These are phyloP conservation scores for Agriotes lineatus DNA, from an alignment of 2,888 invertebrate species.

Conservation along the genomic window DNA sequence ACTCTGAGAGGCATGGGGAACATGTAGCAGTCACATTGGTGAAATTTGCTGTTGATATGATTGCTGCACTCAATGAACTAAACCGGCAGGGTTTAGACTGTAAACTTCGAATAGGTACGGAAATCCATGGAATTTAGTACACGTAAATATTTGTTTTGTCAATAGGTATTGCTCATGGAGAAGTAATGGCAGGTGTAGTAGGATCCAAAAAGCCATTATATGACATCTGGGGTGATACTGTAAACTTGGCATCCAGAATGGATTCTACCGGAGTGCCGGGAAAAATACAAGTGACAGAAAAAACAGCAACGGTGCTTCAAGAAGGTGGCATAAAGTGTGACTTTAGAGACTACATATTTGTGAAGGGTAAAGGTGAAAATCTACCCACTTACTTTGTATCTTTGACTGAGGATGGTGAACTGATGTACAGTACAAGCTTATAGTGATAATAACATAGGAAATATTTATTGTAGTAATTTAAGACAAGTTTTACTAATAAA, in stretches of 20 bases:
- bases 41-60: conserved; percentile 81
- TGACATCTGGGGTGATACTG: conserved; percentile 97
- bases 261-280: conserved; percentile 89
- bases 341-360: conserved; percentile 77
- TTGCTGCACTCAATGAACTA: conserved; percentile 73
- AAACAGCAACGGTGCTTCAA: conserved; percentile 77
- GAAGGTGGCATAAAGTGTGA: conserved; percentile 78
- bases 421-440: conserved; percentile 13
- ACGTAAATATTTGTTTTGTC: too few relatives aligned
- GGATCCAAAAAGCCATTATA: conserved; percentile 94
- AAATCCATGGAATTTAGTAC: too few relatives aligned
- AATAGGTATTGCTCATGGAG: conserved; percentile 84
- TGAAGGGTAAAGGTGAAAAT: conserved; percentile 77
- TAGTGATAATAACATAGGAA: background rate
- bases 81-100: conserved; percentile 73
- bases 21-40: conserved; percentile 72
- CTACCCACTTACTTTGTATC: conserved; percentile 82
- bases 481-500: too few relatives aligned
- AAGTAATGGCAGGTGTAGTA: conserved; percentile 94
- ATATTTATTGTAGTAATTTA: background rate
- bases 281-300: conserved; percentile 79
- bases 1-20: conserved; percentile 54
- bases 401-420: conserved; percentile 68
- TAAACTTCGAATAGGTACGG: conserved; percentile 83
- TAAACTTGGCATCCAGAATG: conserved; percentile 97